Evolutionary conservation across 1,140 invertebrate species (phyloP), one percentile per base, ranked within the genome.

Genomic region (Lasioglossum baleicum): DNA sequence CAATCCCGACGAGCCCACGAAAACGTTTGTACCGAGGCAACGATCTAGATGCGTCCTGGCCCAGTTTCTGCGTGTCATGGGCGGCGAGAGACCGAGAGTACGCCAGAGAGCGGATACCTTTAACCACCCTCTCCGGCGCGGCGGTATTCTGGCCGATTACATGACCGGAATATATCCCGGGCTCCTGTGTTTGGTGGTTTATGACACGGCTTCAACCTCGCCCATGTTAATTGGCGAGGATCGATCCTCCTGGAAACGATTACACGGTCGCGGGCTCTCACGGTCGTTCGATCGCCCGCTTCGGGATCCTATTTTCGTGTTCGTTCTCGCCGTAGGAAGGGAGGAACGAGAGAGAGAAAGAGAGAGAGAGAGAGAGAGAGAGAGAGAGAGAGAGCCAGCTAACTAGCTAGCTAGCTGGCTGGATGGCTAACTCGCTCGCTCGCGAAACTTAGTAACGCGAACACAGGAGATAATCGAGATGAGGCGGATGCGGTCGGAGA

Each of bases 151-250:
- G 7, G 7, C 51, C 42, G 51, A 63, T 63, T 15, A 7, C 44
- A n/a, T 20, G 22, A 15, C 15, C 20, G 26, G 44, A 63, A 66
- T 40, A 26, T 40, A 48, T 65, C 70, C 61, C 31, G 68, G 26
- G 35, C 35, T 15, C 4, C 51, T 15, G 42, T 40, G 35, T n/a
- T 40, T 20, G 35, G 17, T 26, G 63, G 22, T 74, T 67, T 51
- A 40, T 15, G 63, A 40, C 71, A 51, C 71, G 53, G 78, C 56
- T 64, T 67, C 72, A 80, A 80, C 78, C 78, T 80, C 78, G 78
- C 78, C 78, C 78, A 80, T 68, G 63, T 80, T 80, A 80, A 80
- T 80, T 80, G 78, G 40, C 72, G 64, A 31, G 71, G 72, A 80
- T 80, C 78, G 78, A 80, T 80, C 65, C 44, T 51, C 72, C 53